These are phyloP conservation scores for Papilio demoleus DNA, from an alignment of 2,888 invertebrate species.

Conservation along the genomic window DNA sequence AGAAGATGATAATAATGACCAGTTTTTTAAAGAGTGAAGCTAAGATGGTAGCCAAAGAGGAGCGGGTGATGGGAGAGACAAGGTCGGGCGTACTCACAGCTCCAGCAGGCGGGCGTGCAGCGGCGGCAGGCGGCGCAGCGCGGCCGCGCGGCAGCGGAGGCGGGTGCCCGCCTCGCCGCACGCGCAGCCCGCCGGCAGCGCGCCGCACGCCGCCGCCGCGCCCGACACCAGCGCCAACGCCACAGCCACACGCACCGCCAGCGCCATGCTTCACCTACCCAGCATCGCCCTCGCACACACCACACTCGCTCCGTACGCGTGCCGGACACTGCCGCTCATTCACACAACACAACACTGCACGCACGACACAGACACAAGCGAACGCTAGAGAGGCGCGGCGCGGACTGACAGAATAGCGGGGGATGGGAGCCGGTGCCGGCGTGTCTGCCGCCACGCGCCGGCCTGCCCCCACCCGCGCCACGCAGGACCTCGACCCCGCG, in stretches of 20 bases:
- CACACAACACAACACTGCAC: conserved; percentile 53
- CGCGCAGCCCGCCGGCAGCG: conserved; percentile 52
- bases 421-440: conserved; percentile 48
- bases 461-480: conserved; percentile 19
- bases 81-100: conserved; percentile 58
- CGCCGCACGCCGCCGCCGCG: conserved; percentile 39
- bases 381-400: conserved; percentile 50
- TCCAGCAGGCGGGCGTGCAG: conserved; percentile 58
- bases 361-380: conserved; percentile 59
- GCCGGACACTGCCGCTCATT: conserved; percentile 79
- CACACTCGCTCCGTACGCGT: conserved; percentile 49
- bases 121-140: conserved; percentile 62
- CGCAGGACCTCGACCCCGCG: conserved; percentile 25
- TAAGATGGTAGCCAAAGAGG: not conserved
- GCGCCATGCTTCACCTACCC: conserved; percentile 53
- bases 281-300: conserved; percentile 55
- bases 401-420: conserved; percentile 61
- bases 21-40: not conserved
- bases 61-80: not conserved
- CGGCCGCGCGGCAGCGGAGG: conserved; percentile 62
- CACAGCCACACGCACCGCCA: conserved; percentile 47
- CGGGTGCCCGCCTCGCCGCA: conserved; percentile 62
- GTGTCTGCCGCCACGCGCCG: conserved; percentile 69
- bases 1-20: not conserved
- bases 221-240: conserved; percentile 43